Evolutionary conservation across 2,797 vertebrate species (phyloP).

Genomic region (Mus minutoides): DNA sequence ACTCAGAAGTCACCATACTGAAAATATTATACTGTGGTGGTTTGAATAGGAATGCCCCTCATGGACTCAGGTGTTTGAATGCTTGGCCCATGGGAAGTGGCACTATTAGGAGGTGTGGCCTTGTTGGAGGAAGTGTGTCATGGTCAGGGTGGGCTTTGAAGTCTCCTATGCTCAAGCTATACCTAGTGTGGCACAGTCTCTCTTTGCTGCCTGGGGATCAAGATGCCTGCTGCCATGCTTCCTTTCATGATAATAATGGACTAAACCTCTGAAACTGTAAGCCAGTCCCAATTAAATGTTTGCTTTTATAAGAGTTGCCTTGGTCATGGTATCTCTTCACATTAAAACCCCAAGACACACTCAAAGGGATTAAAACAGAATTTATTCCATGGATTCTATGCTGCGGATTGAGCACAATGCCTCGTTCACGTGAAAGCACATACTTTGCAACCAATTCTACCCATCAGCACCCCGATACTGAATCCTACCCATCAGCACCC

Average conservation of each 20-base stretch:
- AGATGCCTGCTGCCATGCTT: background rate
- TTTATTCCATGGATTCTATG: background rate
- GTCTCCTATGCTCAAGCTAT: background rate
- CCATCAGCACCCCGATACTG: background rate
- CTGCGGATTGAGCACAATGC: background rate
- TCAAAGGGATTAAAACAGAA: background rate
- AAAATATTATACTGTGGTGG: background rate
- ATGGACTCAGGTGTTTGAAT: background rate
- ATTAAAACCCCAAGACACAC: background rate
- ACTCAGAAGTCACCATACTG: background rate
- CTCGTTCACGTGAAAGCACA: background rate
- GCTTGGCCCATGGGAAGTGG: background rate
- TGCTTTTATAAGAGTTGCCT: background rate
- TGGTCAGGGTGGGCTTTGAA: background rate
- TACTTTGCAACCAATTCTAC: background rate
- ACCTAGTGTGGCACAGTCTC: background rate
- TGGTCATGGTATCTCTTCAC: background rate
- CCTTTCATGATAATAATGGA: background rate
- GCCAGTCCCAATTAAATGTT: background rate
- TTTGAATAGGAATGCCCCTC: background rate
- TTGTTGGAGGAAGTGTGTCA: background rate
- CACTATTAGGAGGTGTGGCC: background rate
- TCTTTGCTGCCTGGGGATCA: background rate
- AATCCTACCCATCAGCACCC: background rate
- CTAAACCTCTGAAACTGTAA: background rate